Base-by-base conservation (phyloP, 2,888 invertebrate genomes). In the Pristionchus entomophagus region DNA sequence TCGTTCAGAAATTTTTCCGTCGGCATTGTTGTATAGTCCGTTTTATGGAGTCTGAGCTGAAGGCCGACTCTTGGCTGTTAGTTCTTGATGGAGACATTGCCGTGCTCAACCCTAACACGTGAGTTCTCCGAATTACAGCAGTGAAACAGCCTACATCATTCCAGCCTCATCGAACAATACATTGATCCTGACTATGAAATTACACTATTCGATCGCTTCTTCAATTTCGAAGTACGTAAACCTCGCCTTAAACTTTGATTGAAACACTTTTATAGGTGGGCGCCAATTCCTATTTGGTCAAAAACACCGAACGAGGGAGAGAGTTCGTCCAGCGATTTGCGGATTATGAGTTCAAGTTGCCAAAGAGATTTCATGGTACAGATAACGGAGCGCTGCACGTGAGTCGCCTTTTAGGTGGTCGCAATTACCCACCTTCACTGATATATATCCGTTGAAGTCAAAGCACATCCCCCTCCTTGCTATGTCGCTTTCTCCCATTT, bases 181-280 rank as follows among this genome's bases (percentile, higher is more conserved):
- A 17, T 35, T 4, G 35, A 32, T 35, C 14, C 0, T 19, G 19
- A 35, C 5, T 65, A 35, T 35, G 35, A 65, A 26, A 65, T 35
- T 5, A 65, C 32, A 19, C 35, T 35, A 17, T 65, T 32, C 65
- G 32, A 91, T 41, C 88, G 93, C 3, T 89, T 92, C 45, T 91
- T 91, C 88, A 91, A 92, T 83, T 89, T 89, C 4, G 93, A 93
- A 85, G 87, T 56, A n/a, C 22, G n/a, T 45, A 10, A 91, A 93
- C 88, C 93, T 92, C 81, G 88, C 92, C 51, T 91, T 91, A 88
- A 92, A 92, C 84, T 90, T 89, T 10, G 93, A 93, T 3, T 56
- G 2, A 22, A 3, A 56, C 6, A 26, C 5, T 59, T 10, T 26
- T 62, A 12, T 65, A 65, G 65, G 65, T 65, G 32, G 65, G 65